A percentile compares a stretch with the other conserved stretches of the same genome.
Evolutionary conservation across 2,113 vertebrate genomes (phyloP).

Genomic region (Falco punctatus): DNA sequence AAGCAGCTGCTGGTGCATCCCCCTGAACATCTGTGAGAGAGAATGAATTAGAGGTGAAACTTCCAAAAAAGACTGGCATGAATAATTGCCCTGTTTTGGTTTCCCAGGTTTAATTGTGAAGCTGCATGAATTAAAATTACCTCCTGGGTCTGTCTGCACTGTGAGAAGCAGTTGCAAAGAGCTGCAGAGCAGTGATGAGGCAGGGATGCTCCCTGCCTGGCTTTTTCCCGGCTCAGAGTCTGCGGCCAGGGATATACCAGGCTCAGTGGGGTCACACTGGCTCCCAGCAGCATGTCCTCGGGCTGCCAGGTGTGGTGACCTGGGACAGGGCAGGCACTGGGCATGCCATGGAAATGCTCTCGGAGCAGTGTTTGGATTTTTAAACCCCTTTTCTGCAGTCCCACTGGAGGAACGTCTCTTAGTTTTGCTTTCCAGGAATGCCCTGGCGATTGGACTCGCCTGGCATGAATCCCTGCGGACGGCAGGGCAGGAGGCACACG

Average conservation of each 20-base stretch:
- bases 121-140: constrained; percentile 28
- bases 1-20: background rate
- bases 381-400: background rate
- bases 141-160: background rate
- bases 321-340: fast-evolving
- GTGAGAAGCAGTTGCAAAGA: background rate
- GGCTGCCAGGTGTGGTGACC: background rate
- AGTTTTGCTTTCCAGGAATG: constrained; percentile 39
- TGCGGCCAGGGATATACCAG: background rate
- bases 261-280: background rate
- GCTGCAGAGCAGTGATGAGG: background rate
- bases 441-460: background rate
- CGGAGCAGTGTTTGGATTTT: background rate
- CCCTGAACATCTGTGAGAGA: background rate
- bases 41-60: constrained; percentile 18
- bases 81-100: background rate
- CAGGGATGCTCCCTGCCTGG: background rate
- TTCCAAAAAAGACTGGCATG: background rate
- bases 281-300: background rate
- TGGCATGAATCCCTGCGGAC: background rate
- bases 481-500: fast-evolving
- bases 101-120: constrained; percentile 46
- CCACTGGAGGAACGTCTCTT: background rate
- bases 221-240: background rate
- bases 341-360: fast-evolving